Evolutionary conservation across 2,797 vertebrate species (phyloP).

Genomic region (Chiloscyllium punctatum): DNA sequence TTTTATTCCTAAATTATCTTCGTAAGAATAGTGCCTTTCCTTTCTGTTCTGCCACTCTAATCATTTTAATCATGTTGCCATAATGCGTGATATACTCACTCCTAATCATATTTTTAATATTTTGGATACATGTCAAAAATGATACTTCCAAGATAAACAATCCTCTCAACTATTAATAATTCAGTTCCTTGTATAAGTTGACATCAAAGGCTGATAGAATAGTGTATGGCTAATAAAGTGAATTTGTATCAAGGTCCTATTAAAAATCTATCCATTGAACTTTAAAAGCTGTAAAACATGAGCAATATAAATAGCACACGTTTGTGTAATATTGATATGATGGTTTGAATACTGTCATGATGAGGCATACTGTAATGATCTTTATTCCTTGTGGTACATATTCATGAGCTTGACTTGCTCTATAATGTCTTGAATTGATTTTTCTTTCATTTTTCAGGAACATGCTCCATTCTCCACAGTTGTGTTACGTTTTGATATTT

Average conservation of each 20-base stretch:
- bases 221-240: background rate
- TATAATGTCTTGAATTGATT: background rate
- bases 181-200: background rate
- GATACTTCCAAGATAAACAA: background rate
- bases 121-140: background rate
- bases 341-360: background rate
- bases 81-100: background rate
- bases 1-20: background rate
- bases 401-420: background rate
- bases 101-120: background rate
- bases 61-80: background rate
- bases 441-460: background rate
- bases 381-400: background rate
- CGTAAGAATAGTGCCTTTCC: background rate
- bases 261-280: background rate
- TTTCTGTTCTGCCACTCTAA: background rate
- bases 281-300: background rate
- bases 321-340: background rate
- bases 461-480: background rate
- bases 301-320: background rate
- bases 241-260: background rate
- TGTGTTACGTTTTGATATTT: background rate
- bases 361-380: background rate
- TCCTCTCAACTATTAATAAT: background rate
- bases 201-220: background rate